phyloP scores from a whole-genome alignment of 1,140 invertebrate species.

The Drosophila equinoxialis region DNA sequence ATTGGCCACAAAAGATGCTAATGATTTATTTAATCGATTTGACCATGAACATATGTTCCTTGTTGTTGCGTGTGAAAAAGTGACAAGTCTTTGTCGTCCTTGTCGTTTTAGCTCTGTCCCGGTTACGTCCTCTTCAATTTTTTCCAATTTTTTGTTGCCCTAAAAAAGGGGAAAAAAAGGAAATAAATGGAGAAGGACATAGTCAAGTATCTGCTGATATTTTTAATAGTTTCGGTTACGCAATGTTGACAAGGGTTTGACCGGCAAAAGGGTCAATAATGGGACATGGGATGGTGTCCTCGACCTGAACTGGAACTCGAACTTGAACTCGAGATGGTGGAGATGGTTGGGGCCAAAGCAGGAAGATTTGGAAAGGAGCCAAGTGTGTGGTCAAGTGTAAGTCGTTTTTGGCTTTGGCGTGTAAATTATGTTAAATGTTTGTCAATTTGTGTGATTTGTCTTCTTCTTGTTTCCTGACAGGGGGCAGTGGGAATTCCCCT shows the following conservation, averaged over 20 bases:
- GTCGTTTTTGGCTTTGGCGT: slow-evolving; percentile 66
- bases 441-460: slow-evolving; percentile 80
- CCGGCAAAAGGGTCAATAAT: slow-evolving; percentile 71
- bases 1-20: slow-evolving; percentile 83
- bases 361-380: background rate
- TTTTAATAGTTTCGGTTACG: slow-evolving; percentile 80
- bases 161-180: background rate
- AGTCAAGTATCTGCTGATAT: slow-evolving; percentile 70
- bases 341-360: background rate
- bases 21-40: slow-evolving; percentile 83
- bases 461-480: slow-evolving; percentile 22
- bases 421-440: slow-evolving; percentile 81
- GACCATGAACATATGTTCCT: slow-evolving; percentile 80
- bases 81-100: slow-evolving; percentile 45
- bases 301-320: background rate
- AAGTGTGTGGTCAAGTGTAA: slow-evolving; percentile 69
- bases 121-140: slow-evolving; percentile 43
- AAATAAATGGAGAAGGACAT: slow-evolving; percentile 2
- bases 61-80: slow-evolving; percentile 69
- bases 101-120: background rate
- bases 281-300: slow-evolving; percentile 15
- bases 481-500: background rate
- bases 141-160: background rate
- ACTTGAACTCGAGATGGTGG: background rate
- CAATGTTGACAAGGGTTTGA: slow-evolving; percentile 78